phyloP scores from a whole-genome alignment of 2,113 vertebrate genomes.

The Xiphophorus hellerii region DNA sequence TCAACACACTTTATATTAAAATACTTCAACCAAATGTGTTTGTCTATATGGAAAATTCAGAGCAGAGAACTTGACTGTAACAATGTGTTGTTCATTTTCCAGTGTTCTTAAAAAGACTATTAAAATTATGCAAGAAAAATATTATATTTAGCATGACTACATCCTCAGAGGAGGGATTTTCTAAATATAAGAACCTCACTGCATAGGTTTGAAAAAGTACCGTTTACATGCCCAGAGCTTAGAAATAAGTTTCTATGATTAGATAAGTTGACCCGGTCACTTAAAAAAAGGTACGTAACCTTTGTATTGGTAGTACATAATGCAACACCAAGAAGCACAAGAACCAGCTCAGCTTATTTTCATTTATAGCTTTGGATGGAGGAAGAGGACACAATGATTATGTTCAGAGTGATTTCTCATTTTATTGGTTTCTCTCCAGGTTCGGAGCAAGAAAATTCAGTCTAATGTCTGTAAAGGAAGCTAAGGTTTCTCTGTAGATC shows the following conservation, averaged over 20 bases:
- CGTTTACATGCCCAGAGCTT: not conserved
- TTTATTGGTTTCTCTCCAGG: not conserved
- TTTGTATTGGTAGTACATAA: not conserved
- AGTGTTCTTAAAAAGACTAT: too few relatives aligned
- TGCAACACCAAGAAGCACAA: not conserved
- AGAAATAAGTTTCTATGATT: not conserved
- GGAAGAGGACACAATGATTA: not conserved
- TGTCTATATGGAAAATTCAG: too few relatives aligned
- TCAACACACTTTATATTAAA: too few relatives aligned
- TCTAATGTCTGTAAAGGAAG: not conserved
- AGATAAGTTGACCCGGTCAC: slow-evolving; percentile 18
- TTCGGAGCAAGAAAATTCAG: not conserved
- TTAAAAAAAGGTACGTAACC: slow-evolving; percentile 16
- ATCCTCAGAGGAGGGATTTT: too few relatives aligned
- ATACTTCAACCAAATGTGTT: too few relatives aligned
- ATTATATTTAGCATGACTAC: too few relatives aligned
- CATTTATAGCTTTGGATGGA: not conserved
- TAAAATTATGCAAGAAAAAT: too few relatives aligned
- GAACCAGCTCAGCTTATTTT: not conserved
- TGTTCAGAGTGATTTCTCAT: not conserved
- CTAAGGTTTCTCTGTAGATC: too few relatives aligned
- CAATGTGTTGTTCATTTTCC: too few relatives aligned
- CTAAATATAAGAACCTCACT: not conserved
- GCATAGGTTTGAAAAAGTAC: not conserved
- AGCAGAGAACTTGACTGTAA: too few relatives aligned